Evolutionary conservation across 2,797 vertebrate species (phyloP).

Genomic region (Myotis pilosus): DNA sequence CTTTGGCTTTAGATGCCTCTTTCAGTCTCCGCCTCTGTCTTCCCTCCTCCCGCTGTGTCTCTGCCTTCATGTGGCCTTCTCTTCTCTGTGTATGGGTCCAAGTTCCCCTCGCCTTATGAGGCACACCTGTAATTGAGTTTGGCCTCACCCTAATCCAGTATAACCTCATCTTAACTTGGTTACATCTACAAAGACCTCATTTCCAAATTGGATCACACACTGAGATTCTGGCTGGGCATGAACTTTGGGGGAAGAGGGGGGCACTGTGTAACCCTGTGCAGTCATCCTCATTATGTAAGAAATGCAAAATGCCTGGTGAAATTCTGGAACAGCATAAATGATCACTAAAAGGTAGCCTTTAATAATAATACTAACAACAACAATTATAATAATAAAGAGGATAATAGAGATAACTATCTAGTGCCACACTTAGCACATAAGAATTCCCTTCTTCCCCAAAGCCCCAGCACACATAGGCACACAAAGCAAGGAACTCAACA

Average conservation of each 20-base stretch:
- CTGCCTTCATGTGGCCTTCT: background rate
- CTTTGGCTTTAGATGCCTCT: background rate
- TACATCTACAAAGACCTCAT: background rate
- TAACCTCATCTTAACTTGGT: background rate
- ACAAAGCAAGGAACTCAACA: background rate
- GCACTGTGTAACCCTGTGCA: background rate
- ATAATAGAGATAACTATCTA: background rate
- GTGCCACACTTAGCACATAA: background rate
- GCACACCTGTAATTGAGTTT: background rate
- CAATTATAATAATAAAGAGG: background rate
- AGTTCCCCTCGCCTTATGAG: background rate
- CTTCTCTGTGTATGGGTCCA: background rate
- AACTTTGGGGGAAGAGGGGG: background rate
- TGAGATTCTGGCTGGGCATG: background rate
- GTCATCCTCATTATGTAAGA: background rate
- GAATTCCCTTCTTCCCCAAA: background rate
- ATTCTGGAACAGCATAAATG: background rate
- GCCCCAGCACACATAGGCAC: background rate
- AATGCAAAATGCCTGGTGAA: background rate
- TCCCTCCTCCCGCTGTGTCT: background rate
- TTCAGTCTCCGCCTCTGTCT: background rate
- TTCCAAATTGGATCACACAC: background rate
- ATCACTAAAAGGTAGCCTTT: background rate
- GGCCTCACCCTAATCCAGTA: background rate
- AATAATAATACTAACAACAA: background rate